phyloP scores from a whole-genome alignment of 2,113 vertebrate genomes.

The Perca flavescens region DNA sequence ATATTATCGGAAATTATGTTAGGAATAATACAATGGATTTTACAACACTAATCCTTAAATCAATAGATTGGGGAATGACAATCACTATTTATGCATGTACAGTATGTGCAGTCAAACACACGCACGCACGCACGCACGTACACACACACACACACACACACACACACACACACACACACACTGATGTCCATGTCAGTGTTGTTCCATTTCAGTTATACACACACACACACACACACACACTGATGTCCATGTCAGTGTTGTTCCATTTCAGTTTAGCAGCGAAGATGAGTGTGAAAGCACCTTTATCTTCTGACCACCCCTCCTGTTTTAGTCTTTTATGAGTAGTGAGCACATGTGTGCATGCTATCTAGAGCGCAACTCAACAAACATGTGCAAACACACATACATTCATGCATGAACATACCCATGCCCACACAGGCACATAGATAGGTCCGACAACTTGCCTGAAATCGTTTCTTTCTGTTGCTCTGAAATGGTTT shows the following conservation, averaged over 20 bases:
- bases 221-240: neutral
- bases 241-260: constrained; percentile 15
- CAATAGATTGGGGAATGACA: neutral
- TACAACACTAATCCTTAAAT: neutral
- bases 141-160: too few relatives aligned
- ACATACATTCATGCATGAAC: constrained; percentile 1
- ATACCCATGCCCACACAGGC: neutral
- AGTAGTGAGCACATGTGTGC: constrained; percentile 41
- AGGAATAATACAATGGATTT: neutral
- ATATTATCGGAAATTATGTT: neutral
- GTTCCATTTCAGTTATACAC: neutral
- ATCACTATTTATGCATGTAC: constrained; percentile 6
- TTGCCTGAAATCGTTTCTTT: constrained; percentile 1
- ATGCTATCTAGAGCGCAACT: constrained; percentile 53
- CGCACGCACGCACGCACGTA: neutral
- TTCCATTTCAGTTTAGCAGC: constrained; percentile 29
- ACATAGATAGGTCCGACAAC: neutral
- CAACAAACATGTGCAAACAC: constrained; percentile 8
- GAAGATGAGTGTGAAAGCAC: constrained; percentile 52
- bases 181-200: constrained; percentile 15
- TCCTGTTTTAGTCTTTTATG: constrained; percentile 26
- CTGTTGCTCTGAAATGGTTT: constrained; percentile 9
- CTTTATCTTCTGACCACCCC: constrained; percentile 19
- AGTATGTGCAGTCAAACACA: neutral
- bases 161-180: neutral